Base-by-base conservation (phyloP, 2,113 vertebrate species). In the Rana temporaria region DNA sequence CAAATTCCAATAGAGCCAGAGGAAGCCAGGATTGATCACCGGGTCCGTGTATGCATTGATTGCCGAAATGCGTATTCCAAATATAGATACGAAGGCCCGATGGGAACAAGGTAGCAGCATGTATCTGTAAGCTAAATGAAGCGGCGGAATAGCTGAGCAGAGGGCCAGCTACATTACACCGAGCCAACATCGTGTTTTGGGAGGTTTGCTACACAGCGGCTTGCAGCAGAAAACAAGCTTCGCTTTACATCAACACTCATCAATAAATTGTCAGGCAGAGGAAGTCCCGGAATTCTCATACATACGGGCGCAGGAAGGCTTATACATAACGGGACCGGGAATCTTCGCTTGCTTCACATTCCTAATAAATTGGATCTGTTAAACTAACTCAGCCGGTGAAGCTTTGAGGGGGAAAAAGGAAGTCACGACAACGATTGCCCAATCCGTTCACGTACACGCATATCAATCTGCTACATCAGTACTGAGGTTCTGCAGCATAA, bases 31-130 rank as follows among this genome's bases (percentile, higher is more conserved):
- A 75, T 68, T 57, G 80, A 82, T 75, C 53, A 68, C 63, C 52
- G 30, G 24, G 62, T 59, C 48, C 32, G 53, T 60, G 34, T 42
- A 16, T 17, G 20, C 69, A 66, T 48, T 66, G 80, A 75, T 72
- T 74, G 79, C 70, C 70, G 48, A 74, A 82, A 82, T 75, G 71
- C 17, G 12, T 59, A 48, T 82, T 82, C 80, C 80, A 66, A 75
- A 75, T 57, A 74, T 82, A 82, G 71, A 67, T n/a, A 38, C 80
- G 4, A 15, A 9, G 32, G 17, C 60, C 71, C 80, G 34, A 57
- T n/a, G 63, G 71, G 80, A 82, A 6, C 26, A 22, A 32, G 59
- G 69, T 1, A 66, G 57, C 24, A 22, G 48, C 16, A 8, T 42
- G 52, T 16, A 12, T 66, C 62, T 38, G 17, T 73, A 30, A 66